These are phyloP conservation scores for Oncorhynchus gorbuscha DNA, from an alignment of 2,113 vertebrate species.

Conservation along the genomic window DNA sequence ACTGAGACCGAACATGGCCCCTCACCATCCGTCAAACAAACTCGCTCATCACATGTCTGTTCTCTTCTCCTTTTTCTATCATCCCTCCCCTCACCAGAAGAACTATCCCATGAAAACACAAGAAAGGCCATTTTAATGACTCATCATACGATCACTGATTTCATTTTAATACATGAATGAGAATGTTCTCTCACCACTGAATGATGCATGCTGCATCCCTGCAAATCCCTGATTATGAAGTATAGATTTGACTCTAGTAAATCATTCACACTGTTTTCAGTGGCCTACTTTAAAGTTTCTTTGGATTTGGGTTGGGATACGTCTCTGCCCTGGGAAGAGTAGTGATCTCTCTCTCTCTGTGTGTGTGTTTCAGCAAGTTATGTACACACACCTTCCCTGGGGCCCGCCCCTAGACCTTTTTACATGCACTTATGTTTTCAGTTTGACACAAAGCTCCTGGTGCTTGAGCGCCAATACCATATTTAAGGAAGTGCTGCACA, in stretches of 20 bases:
- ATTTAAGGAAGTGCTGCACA: constrained; percentile 71
- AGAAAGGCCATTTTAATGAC: neutral
- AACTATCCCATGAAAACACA: neutral
- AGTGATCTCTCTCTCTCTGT: constrained; percentile 29
- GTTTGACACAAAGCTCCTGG: constrained; percentile 62
- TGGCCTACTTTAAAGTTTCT: neutral
- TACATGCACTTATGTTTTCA: constrained; percentile 67
- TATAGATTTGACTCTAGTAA: constrained; percentile 37
- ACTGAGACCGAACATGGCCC: neutral
- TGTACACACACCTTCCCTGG: constrained; percentile 26
- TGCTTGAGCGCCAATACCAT: constrained; percentile 45
- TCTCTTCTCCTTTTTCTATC: neutral
- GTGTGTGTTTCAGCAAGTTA: constrained; percentile 14
- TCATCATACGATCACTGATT: neutral
- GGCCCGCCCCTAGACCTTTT: constrained; percentile 61
- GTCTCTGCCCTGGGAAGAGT: constrained; percentile 20
- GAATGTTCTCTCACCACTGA: neutral
- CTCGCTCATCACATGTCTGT: constrained; percentile 13
- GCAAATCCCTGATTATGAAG: constrained; percentile 17
- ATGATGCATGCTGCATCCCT: neutral
- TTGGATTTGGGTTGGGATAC: neutral
- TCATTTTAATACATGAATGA: neutral
- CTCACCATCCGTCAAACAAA: constrained; percentile 26
- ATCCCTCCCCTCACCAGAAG: neutral
- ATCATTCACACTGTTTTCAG: constrained; percentile 37